Evolutionary conservation across 2,888 invertebrate species (phyloP), one percentile per base, ranked within the genome.

Genomic region (Pachymerium ferrugineum): DNA sequence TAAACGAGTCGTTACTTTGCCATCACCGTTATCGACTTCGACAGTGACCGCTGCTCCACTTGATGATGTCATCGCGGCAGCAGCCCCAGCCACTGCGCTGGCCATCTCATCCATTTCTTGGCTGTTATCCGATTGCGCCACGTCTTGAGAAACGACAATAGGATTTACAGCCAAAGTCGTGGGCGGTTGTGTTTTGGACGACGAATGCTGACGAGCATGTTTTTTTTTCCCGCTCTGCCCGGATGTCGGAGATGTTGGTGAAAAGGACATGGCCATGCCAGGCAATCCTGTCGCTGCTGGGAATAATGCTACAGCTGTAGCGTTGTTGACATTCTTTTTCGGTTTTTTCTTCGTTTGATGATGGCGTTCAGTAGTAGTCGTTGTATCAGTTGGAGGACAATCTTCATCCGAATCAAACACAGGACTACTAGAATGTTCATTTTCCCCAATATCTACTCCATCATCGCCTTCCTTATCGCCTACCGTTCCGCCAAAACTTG

Each of bases 361-460:
- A 35, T 25, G 73, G 33, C 19, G 72, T 71, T 62, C 77, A 12
- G 38, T 38, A 3, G 38, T 12, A 4, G 38, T 12, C 3, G 62
- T 22, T 12, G 62, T 62, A 28, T 62, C 25, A 74, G 77, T 77
- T 25, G 71, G 75, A 76, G 77, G 77, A 74, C 78, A 78, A 70
- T 97, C 96, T 76, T 96, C 95, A 80, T 97, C 96, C 0, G 96
- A 96, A 79, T 96, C 96, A 81, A 96, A 97, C 0, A 94, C 94
- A 89, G 84, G 85, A 74, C 95, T 95, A 80, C 95, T 95, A 0
- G 95, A 95, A 54, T 95, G 86, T 79, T 93, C 92, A 89, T 42
- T 88, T 85, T 80, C 90, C 1, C 25, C 62, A 22, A 62, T 28
- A 3, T 62, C 62, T 14, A n/a, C 25, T 22, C 28, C 62, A 87